These are phyloP conservation scores for Lasioglossum calceatum DNA, from an alignment of 2,888 invertebrate species.

Conservation along the genomic window DNA sequence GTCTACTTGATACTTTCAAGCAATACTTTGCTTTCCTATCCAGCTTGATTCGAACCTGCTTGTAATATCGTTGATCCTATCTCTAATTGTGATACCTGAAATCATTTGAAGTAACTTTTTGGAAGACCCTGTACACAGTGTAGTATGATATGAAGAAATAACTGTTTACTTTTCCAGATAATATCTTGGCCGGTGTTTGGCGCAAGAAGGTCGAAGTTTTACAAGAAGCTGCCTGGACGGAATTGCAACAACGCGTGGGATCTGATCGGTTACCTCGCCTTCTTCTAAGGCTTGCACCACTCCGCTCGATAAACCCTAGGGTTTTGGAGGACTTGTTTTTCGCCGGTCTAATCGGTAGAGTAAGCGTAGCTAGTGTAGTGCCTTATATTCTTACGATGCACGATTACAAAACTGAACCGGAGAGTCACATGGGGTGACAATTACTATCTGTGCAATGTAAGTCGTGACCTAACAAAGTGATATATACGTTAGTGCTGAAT, in stretches of 20 bases:
- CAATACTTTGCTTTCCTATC: too few species aligned
- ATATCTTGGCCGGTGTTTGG: constrained; percentile 81
- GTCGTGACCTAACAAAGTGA: constrained; percentile 70
- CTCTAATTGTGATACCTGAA: too few species aligned
- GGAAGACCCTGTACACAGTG: neutral
- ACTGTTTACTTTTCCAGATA: constrained; percentile 72
- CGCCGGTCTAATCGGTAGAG: constrained; percentile 95
- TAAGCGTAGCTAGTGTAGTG: constrained; percentile 97
- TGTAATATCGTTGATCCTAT: too few species aligned
- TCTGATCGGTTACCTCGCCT: constrained; percentile 87
- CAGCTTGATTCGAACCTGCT: too few species aligned
- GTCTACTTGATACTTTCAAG: too few species aligned
- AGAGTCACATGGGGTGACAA: constrained; percentile 82
- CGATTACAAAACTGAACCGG: constrained; percentile 82
- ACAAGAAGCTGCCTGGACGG: constrained; percentile 85
- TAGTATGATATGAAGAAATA: neutral
- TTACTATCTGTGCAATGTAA: constrained; percentile 74
- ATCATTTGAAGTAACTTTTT: neutral
- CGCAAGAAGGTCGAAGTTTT: constrained; percentile 85
- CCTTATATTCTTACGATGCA: constrained; percentile 92
- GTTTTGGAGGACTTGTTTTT: constrained; percentile 97
- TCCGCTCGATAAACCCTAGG: constrained; percentile 90
- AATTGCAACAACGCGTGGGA: constrained; percentile 85
- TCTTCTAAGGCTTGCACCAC: constrained; percentile 89
- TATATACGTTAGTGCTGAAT: constrained; percentile 59